Percentiles rank a stretch among this genome's conserved stretches.
These are phyloP conservation scores for Pogonus chalceus DNA, from an alignment of 1,140 invertebrate species.

Conservation along the genomic window DNA sequence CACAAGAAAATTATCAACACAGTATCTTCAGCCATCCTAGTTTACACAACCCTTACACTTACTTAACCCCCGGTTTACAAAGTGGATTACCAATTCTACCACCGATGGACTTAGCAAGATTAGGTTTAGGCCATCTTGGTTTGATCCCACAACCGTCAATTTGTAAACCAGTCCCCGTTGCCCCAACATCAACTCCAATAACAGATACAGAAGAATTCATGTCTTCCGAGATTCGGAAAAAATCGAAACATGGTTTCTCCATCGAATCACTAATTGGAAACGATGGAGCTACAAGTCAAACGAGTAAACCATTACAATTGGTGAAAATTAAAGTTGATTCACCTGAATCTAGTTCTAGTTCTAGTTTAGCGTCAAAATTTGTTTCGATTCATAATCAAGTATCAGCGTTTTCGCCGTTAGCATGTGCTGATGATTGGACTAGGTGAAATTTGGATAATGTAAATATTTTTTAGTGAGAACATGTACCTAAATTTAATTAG, in stretches of 20 bases:
- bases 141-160: conserved; percentile 33
- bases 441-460: conserved; percentile 31
- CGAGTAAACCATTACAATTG: conserved; percentile 14
- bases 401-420: conserved; percentile 31
- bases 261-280: conserved; percentile 33
- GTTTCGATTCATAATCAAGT: conserved; percentile 26
- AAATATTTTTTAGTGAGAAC: too few relatives aligned
- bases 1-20: conserved; percentile 20
- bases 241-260: conserved; percentile 30
- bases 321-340: conserved; percentile 20
- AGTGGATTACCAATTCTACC: conserved; percentile 26
- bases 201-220: conserved; percentile 28
- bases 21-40: conserved; percentile 33
- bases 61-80: conserved; percentile 25
- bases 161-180: conserved; percentile 41
- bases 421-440: conserved; percentile 29
- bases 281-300: conserved; percentile 14
- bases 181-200: conserved; percentile 26
- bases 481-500: too few relatives aligned
- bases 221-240: conserved; percentile 24
- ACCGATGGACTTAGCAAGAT: conserved; percentile 31
- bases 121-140: conserved; percentile 27
- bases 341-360: conserved; percentile 16
- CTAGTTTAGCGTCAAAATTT: neutral
- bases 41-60: conserved; percentile 33